Evolutionary conservation across 2,888 invertebrate genomes (phyloP), one percentile per base, ranked within the genome.

Genomic region (Lymantria monacha): DNA sequence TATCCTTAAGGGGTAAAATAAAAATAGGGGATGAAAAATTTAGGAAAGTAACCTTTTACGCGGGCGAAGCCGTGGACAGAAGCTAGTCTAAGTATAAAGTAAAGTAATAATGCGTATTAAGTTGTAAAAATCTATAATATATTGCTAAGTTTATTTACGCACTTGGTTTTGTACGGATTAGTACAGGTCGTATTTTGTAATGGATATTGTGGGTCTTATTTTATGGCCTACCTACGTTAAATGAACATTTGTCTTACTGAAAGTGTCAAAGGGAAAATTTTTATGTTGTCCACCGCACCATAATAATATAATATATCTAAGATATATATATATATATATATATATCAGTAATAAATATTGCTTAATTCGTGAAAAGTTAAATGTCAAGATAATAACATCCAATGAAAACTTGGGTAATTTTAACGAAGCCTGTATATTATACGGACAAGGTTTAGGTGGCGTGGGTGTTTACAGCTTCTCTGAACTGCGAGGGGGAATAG

Each of bases 381-480:
- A 22, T 22, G 22, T 22, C 22, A 22, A 22, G 22, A 22, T 22
- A 22, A 22, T 3, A 22, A 22, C 22, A 22, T 5, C 22, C 22
- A 3, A 22, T 22, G 22, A 22, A 22, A 22, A 22, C 22, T 22
- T 22, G 22, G 22, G 22, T 22, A 22, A 22, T 22, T 22, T 22
- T 3, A 22, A 22, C 22, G 22, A 22, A 22, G 22, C 22, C 22
- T 5, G 22, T 22, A 22, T 22, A n/a, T n/a, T n/a, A 71, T 72
- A 61, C 53, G 63, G 59, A 59, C 65, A 59, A 59, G 60, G 63
- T 56, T 55, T 59, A 51, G 55, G 42, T 42, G 44, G 59, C 58
- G 76, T 76, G 69, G 79, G 74, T 59, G 78, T 70, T 76, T 74
- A 80, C 74, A 77, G 72, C 69, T 75, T 76, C 75, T 71, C 67